Conservation (phyloP, 2,113 vertebrate genomes). For the Scomber colias region DNA sequence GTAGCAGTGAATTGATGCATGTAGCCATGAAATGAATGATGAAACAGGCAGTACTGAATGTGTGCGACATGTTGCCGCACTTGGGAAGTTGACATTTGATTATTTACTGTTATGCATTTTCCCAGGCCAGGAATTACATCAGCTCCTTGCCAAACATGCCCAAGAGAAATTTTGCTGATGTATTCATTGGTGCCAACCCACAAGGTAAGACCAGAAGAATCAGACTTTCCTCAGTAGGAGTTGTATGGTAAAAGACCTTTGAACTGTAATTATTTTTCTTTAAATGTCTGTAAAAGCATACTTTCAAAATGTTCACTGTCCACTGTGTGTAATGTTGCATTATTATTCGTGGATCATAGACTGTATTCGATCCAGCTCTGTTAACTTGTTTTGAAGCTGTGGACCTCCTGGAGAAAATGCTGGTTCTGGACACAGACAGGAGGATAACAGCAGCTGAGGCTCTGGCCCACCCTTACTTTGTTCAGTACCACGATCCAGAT, state of each 20-base stretch:
- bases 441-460: conserved; percentile 96
- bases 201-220: conserved; percentile 86
- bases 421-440: conserved; percentile 97
- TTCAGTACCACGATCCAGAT: conserved; percentile 96
- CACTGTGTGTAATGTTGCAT: background rate
- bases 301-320: too few relatives aligned
- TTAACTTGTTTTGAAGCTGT: conserved; percentile 86
- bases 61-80: conserved; percentile 15
- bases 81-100: conserved; percentile 29
- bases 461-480: conserved; percentile 93
- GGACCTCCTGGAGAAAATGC: conserved; percentile 98
- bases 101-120: conserved; percentile 41
- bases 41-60: background rate
- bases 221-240: background rate
- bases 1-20: background rate
- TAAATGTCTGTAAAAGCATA: background rate
- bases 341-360: too few relatives aligned
- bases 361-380: background rate
- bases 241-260: background rate
- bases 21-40: conserved; percentile 6
- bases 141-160: conserved; percentile 95
- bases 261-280: background rate
- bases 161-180: conserved; percentile 98
- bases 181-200: conserved; percentile 98
- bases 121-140: conserved; percentile 97